Conservation (phyloP, 2,113 vertebrate genomes). For the Leiothrix lutea region DNA sequence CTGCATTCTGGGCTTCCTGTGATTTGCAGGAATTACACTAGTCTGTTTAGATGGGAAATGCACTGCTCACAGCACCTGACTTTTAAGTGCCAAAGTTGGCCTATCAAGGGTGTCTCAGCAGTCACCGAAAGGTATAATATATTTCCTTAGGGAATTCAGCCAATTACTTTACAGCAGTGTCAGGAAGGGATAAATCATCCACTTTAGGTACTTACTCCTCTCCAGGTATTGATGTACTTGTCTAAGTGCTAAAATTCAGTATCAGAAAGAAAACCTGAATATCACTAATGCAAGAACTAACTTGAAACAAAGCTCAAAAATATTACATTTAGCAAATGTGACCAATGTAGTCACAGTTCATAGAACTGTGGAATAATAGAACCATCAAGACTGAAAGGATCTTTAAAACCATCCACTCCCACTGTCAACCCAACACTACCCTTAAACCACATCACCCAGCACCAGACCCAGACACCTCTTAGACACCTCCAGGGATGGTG, state of each 20-base stretch:
- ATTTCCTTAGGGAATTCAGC: background rate
- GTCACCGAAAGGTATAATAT: background rate
- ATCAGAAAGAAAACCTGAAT: background rate
- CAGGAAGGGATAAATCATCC: background rate
- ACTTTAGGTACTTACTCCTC: background rate
- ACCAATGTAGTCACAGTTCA: background rate
- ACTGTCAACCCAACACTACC: rapidly evolving
- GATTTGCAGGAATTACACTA: background rate
- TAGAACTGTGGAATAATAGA: background rate
- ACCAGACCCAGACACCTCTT: background rate
- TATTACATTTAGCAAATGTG: background rate
- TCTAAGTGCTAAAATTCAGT: background rate
- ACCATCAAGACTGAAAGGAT: background rate
- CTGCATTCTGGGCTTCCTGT: background rate
- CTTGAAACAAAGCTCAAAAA: background rate
- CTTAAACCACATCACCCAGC: background rate
- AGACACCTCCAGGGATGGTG: too few relatives aligned
- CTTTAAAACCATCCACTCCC: background rate
- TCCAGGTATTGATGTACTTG: background rate
- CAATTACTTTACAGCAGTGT: background rate
- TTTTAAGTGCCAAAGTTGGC: background rate
- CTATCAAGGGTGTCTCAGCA: background rate
- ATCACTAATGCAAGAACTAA: background rate
- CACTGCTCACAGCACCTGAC: background rate
- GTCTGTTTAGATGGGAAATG: background rate